Base-by-base conservation (phyloP, 2,888 invertebrate genomes). In the Elegia similella region DNA sequence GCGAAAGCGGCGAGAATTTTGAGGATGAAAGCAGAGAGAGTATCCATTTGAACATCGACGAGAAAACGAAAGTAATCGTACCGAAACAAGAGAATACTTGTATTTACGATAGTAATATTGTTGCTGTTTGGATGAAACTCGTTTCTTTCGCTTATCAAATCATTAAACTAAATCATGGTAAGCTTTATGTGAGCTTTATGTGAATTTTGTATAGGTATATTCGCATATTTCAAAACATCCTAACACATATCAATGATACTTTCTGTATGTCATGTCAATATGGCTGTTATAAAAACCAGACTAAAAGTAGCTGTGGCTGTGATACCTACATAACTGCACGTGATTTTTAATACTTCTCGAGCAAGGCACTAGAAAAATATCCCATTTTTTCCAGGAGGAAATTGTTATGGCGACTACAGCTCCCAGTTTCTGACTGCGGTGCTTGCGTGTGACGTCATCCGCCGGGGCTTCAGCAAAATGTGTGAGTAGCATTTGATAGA, bases 81-180 rank as follows among this genome's bases (percentile, higher is more conserved):
- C 42, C 60, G 13, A 58, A 64, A 55, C 55, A 59, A 10, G 62
- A 63, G 47, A 70, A 70, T 52, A 63, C 59, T 44, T 59, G 62
- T 7, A 66, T 75, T 13, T 61, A 65, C 50, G 77, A 78, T 38
- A 73, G 73, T 54, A 74, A 73, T 57, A 34, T 80, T 7, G 61
- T 73, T 30, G 62, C 70, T 12, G 68, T 86, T 55, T 91, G 90
- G 90, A 75, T 85, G 1, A 83, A 80, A 62, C 63, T 91, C 43
- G 89, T 91, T 10, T 79, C 84, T 3, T 88, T 88, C 62, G 87
- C 90, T 7, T 86, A 86, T 66, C 83, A 88, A 70, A 68, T 86
- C 8, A 76, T 85, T 53, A 79, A 83, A 62, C 67, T 84, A 13
- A 86, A 86, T 60, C 85, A 83, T 56, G 89, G 89, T 88, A 66